phyloP scores from a whole-genome alignment of 1,140 invertebrate species.

The Drosophila tani region DNA sequence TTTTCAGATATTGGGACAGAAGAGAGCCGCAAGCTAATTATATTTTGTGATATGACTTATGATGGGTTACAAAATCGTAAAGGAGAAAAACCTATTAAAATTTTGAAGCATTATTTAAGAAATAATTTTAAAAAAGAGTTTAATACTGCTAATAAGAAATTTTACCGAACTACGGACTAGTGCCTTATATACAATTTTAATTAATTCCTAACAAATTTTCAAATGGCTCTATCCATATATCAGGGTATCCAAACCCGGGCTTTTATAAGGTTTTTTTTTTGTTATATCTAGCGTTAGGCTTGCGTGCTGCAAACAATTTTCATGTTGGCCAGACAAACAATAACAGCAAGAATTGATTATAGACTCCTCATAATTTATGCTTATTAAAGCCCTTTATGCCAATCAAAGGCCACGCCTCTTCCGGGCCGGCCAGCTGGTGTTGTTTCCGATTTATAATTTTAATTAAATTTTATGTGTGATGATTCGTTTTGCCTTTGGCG shows the following conservation, averaged over 20 bases:
- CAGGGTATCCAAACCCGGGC: constrained; percentile 2
- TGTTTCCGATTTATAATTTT: constrained; percentile 32
- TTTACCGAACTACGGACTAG: background rate
- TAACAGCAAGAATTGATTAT: constrained; percentile 68
- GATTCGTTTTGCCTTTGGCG: constrained; percentile 3
- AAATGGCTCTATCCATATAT: background rate
- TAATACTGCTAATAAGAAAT: fast-evolving
- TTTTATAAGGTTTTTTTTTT: background rate
- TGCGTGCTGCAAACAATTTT: constrained; percentile 70
- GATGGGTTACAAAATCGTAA: too few relatives aligned
- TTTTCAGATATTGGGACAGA: constrained; percentile 13
- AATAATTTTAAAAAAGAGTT: too few relatives aligned
- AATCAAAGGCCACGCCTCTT: constrained; percentile 39
- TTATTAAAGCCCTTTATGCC: constrained; percentile 49
- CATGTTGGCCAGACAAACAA: constrained; percentile 45
- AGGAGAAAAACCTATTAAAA: background rate
- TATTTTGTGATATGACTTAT: background rate
- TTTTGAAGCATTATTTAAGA: too few relatives aligned
- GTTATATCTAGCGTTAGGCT: constrained; percentile 5
- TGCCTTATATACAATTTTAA: too few relatives aligned
- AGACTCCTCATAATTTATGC: constrained; percentile 65
- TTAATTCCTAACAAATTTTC: background rate
- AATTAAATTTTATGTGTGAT: constrained; percentile 36
- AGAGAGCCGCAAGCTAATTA: background rate
- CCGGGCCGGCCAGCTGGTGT: background rate